phyloP scores from a whole-genome alignment of 1,140 invertebrate species.

The Matsumurasca onukii region DNA sequence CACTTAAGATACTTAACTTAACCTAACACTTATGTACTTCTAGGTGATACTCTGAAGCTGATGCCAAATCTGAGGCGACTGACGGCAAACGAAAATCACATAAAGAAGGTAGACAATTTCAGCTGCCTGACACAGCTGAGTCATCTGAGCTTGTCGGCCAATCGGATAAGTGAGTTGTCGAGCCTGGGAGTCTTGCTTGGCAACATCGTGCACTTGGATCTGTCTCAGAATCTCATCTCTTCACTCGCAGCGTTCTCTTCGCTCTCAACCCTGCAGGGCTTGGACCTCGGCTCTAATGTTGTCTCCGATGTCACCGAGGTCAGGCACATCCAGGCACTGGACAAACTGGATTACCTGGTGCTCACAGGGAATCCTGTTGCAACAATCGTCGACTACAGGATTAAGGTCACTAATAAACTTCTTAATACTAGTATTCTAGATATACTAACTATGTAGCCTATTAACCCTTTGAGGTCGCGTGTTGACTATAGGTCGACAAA shows the following conservation, averaged over 20 bases:
- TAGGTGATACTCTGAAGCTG: slow-evolving; percentile 72
- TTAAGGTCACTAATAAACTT: slow-evolving; percentile 60
- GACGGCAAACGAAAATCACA: slow-evolving; percentile 73
- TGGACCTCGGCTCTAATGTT: slow-evolving; percentile 86
- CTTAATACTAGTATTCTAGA: too few species aligned
- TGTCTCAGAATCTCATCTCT: slow-evolving; percentile 83
- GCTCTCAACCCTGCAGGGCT: slow-evolving; percentile 76
- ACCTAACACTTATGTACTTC: too few species aligned
- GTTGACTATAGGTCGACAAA: too few species aligned
- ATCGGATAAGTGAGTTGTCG: slow-evolving; percentile 66
- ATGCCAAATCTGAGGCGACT: slow-evolving; percentile 73
- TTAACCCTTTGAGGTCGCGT: too few species aligned
- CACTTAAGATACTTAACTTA: too few species aligned
- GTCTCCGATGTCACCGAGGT: slow-evolving; percentile 81
- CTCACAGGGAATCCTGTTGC: slow-evolving; percentile 90
- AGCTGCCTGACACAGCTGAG: slow-evolving; percentile 74
- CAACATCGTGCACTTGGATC: slow-evolving; percentile 82
- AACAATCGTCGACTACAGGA: slow-evolving; percentile 83
- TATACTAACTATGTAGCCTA: too few species aligned
- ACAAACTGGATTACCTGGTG: slow-evolving; percentile 81
- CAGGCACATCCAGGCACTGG: slow-evolving; percentile 72
- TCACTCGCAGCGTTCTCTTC: slow-evolving; percentile 77
- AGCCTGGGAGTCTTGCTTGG: slow-evolving; percentile 84
- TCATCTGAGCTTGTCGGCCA: slow-evolving; percentile 75
- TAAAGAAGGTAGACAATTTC: slow-evolving; percentile 73